Base-by-base conservation (phyloP, 2,888 invertebrate genomes). In the Julus scanicus region DNA sequence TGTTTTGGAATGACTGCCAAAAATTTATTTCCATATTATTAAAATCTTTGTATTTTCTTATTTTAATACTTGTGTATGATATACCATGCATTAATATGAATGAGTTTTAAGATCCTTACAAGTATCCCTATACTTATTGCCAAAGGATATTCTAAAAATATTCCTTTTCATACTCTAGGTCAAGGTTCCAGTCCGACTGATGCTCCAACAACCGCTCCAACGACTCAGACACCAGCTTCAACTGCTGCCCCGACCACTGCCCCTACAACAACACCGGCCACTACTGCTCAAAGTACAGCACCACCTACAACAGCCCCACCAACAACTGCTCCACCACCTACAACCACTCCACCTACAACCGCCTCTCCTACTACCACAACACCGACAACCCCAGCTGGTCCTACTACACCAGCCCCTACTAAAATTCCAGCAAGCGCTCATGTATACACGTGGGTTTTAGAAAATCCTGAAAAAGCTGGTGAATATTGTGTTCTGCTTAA, bases 401-500 rank as follows among this genome's bases (percentile, higher is more conserved):
- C 84, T 6, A 84, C 15, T n/a, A 84, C 88, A 8, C 9, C 88
- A 37, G 40, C 11, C 20, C 49, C 37, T 37, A 11, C 20, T 29
- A 53, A 53, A 86, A 6, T 8, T 8, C 15, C 53, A 49, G 17
- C 49, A 1, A 49, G 0, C 0, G 53, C 37, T 86, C 8, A n/a
- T 8, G 17, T n/a, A 15, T 6, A 44, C 2, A 8, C 37, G 15
- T 44, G 37, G 37, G 15, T 0, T 53, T 11, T 86, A 4, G 0
- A 15, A 17, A n/a, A 29, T 11, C 6, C 13, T 3, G 17, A 86
- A 1, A 49, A n/a, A 0, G 13, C 44, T 4, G 29, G 1, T 29
- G 29, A 29, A 29, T 86, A 49, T 63, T 87, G 87, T 39, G 39
- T 87, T n/a, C 9, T 87, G 63, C 37, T 87, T 87, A 84, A 84